These are phyloP conservation scores for Apamea anceps DNA, from an alignment of 2,888 invertebrate genomes.

Conservation along the genomic window DNA sequence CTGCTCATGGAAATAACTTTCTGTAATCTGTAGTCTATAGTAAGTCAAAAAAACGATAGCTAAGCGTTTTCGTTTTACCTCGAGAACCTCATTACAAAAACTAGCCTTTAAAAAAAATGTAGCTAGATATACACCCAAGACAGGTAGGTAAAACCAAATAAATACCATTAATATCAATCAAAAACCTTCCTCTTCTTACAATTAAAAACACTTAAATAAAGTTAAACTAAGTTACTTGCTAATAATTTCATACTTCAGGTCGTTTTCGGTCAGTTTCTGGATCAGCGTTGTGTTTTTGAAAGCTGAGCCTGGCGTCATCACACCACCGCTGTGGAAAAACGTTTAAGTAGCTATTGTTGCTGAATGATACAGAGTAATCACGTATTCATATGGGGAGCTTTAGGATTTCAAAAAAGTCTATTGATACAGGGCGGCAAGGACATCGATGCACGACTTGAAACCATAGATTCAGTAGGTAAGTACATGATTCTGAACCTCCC, in stretches of 20 bases:
- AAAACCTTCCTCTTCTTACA: background rate
- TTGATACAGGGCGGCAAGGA: no score
- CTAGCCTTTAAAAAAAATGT: no score
- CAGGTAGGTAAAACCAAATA: background rate
- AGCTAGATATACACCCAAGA: background rate
- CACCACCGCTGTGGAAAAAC: slow-evolving; percentile 93
- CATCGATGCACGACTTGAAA: no score
- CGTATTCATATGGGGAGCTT: background rate
- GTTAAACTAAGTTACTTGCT: slow-evolving; percentile 30
- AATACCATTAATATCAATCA: slow-evolving; percentile 9
- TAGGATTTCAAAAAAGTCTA: background rate
- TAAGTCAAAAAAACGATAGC: no score
- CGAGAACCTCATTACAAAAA: background rate
- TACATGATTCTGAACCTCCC: no score
- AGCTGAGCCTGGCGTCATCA: slow-evolving; percentile 95
- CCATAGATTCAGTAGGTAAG: no score
- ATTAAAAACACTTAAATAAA: background rate
- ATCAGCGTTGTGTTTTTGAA: slow-evolving; percentile 95
- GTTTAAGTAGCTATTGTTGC: background rate
- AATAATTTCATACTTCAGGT: slow-evolving; percentile 92
- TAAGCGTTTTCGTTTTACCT: no score
- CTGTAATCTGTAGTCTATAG: background rate
- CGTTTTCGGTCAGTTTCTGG: slow-evolving; percentile 93
- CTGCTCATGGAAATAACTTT: background rate
- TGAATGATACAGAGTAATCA: background rate